Evolutionary conservation across 2,113 vertebrate genomes (phyloP).

Genomic region (Neofelis nebulosa): DNA sequence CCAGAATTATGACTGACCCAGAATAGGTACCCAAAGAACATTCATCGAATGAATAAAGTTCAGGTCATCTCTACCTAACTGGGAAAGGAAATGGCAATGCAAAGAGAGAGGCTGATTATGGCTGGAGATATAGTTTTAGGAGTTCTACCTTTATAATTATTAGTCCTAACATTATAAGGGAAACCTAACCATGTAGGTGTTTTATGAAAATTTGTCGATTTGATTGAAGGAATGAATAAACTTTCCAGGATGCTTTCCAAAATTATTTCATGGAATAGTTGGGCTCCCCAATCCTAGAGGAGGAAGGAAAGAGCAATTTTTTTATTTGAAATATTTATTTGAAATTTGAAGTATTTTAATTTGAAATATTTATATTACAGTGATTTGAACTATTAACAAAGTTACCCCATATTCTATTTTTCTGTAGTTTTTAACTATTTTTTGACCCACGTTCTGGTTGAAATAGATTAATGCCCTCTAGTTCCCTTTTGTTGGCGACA

Average conservation of each 20-base stretch:
- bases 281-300: background rate
- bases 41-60: background rate
- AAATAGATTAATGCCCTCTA: background rate
- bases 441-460: background rate
- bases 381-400: background rate
- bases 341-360: background rate
- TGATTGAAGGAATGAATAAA: background rate
- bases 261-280: background rate
- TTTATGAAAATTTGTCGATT: constrained; percentile 22
- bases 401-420: background rate
- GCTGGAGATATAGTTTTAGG: background rate
- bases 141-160: background rate
- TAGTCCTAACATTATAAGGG: background rate
- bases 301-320: background rate
- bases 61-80: background rate
- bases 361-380: background rate
- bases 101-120: background rate
- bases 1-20: background rate
- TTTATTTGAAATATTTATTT: background rate
- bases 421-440: background rate
- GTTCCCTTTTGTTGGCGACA: background rate
- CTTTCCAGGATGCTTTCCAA: background rate
- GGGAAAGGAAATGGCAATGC: background rate
- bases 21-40: background rate
- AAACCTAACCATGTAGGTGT: background rate